Conservation (phyloP, 2,797 vertebrate genomes). For the Sciurus vulgaris region DNA sequence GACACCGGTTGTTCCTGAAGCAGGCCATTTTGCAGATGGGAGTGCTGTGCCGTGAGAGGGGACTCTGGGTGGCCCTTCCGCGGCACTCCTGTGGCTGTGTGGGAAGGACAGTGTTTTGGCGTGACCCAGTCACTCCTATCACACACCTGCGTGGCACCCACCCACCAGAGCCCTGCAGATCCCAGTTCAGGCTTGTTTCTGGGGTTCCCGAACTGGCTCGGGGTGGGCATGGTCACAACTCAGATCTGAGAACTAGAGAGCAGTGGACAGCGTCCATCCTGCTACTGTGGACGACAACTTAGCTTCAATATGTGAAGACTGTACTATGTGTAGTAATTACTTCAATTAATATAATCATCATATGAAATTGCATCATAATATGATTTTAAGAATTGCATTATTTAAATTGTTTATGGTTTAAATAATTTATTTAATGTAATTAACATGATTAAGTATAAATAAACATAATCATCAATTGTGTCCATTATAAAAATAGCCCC, state of each 20-base stretch:
- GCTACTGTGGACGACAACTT: background rate
- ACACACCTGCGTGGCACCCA: rapidly evolving
- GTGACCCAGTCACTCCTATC: too few relatives aligned
- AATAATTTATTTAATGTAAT: background rate
- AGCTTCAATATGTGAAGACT: background rate
- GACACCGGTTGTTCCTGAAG: background rate
- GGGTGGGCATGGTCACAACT: background rate
- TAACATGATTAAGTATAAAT: background rate
- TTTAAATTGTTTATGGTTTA: background rate
- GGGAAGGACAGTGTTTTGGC: too few relatives aligned
- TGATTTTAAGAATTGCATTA: slow-evolving; percentile 8
- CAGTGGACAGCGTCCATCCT: background rate
- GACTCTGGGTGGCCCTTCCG: too few relatives aligned
- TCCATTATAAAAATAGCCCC: background rate
- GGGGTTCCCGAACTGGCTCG: background rate
- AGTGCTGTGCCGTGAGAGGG: too few relatives aligned
- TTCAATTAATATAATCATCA: background rate
- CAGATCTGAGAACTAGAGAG: background rate
- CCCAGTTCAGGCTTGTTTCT: too few relatives aligned
- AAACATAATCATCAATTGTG: background rate
- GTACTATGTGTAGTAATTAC: too few relatives aligned
- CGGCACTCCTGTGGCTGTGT: too few relatives aligned
- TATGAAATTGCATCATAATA: background rate
- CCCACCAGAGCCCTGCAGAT: rapidly evolving
- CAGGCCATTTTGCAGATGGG: background rate